Percentiles rank a stretch among this genome's conserved stretches.
phyloP scores from a whole-genome alignment of 2,113 vertebrate genomes.

The Erpornis zantholeuca region DNA sequence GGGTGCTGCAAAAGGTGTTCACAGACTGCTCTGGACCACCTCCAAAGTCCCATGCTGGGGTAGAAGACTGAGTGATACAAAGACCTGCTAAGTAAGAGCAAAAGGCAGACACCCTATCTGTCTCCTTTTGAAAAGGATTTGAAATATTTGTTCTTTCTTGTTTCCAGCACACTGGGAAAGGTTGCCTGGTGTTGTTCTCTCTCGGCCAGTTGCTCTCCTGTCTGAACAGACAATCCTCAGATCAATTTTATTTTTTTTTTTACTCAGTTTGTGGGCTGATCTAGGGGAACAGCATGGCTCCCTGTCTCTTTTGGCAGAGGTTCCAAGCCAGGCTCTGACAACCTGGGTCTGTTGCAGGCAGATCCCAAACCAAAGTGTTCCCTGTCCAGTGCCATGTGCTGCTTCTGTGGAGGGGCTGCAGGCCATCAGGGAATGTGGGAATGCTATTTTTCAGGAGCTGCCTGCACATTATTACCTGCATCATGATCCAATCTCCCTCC shows the following conservation, averaged over 20 bases:
- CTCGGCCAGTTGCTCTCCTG: background rate
- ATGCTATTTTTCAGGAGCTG: background rate
- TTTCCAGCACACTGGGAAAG: background rate
- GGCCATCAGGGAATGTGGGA: background rate
- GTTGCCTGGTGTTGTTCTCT: background rate
- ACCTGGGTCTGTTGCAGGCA: background rate
- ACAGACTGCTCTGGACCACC: background rate
- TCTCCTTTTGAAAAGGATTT: background rate
- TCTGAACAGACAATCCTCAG: background rate
- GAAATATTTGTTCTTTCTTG: background rate
- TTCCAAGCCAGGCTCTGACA: background rate
- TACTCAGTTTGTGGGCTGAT: background rate
- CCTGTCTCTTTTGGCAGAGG: background rate
- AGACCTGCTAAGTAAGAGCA: background rate
- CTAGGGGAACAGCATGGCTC: background rate
- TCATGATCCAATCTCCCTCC: background rate
- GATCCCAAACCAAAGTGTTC: background rate
- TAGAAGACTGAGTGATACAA: background rate
- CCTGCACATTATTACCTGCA: background rate
- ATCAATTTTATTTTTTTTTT: background rate
- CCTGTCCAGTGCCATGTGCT: background rate
- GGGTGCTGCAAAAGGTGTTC: background rate
- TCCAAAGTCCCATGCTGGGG: background rate
- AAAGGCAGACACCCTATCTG: background rate
- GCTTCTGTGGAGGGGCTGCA: background rate